Evolutionary conservation across 2,888 invertebrate species (phyloP).

Genomic region (Drosophila limbata): DNA sequence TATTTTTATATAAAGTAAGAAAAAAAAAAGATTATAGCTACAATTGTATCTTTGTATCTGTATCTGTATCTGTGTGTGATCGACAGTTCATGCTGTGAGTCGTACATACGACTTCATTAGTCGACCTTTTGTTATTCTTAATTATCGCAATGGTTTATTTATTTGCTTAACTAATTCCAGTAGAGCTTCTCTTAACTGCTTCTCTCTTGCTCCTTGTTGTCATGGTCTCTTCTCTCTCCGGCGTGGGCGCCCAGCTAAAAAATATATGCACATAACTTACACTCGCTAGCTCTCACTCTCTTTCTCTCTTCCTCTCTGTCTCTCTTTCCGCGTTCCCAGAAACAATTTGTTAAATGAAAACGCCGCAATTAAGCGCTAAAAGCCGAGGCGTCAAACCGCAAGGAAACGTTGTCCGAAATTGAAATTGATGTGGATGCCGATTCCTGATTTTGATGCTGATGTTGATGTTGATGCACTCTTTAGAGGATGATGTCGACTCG

Average conservation of each 20-base stretch:
- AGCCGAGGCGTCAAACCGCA: slow-evolving; percentile 51
- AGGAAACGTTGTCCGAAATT: slow-evolving; percentile 19
- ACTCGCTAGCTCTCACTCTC: not conserved
- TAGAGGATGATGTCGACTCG: slow-evolving; percentile 29
- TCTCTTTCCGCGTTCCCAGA: slow-evolving; percentile 38
- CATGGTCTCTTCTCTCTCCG: slow-evolving; percentile 35
- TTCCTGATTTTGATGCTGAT: slow-evolving; percentile 23
- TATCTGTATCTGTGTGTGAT: slow-evolving; percentile 48
- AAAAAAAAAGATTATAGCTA: not conserved
- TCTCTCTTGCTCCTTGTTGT: not conserved
- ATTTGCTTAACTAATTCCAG: slow-evolving; percentile 78
- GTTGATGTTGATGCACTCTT: slow-evolving; percentile 45
- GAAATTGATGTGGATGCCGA: slow-evolving; percentile 52
- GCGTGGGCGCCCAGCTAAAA: slow-evolving; percentile 48
- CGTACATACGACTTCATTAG: slow-evolving; percentile 72
- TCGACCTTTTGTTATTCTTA: slow-evolving; percentile 78
- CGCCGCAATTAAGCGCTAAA: slow-evolving; percentile 74
- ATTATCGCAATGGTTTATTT: slow-evolving; percentile 70
- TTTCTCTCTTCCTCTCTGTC: not conserved
- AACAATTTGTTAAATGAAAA: slow-evolving; percentile 68
- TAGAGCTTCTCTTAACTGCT: slow-evolving; percentile 11
- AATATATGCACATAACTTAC: slow-evolving; percentile 50
- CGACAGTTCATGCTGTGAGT: slow-evolving; percentile 61
- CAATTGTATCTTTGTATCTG: slow-evolving; percentile 24
- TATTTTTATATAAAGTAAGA: slow-evolving; percentile 1